Base-by-base conservation (phyloP, 2,113 vertebrate genomes). In the Bagarius yarrelli region DNA sequence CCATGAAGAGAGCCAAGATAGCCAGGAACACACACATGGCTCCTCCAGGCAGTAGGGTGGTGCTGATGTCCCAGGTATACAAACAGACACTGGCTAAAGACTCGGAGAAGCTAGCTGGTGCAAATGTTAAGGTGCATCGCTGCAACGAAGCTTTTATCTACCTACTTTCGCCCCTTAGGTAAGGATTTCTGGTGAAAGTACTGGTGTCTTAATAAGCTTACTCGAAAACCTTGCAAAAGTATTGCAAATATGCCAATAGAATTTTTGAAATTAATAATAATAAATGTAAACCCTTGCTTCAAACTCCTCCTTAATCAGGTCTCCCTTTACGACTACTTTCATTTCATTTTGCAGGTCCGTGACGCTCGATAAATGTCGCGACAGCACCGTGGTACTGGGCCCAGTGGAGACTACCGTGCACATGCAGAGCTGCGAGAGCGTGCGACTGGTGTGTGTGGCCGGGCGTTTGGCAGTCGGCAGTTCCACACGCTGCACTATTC, bases 11-110 rank as follows among this genome's bases (percentile, higher is more conserved):
- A 88, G 95, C 95, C 44, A 98, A 93, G 89, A 95, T 99, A 78
- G 93, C 94, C 67, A 93, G 96, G 83, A 97, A 94, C 85, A 89
- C 91, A 50, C 91, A 91, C 1, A 87, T 87, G 82, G 95, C 95
- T 74, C 95, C 97, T 4, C 85, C 84, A 55, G 93, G 92, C 86
- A 94, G 93, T 83, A 94, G 93, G 81, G 90, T 98, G 85, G 94
- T 99, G 76, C 88, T 98, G 27, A 96, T 99, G 95, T 98, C 95
- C 50, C 96, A 98, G 66, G 94, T 98, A 53, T 95, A 94, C 88
- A 96, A 93, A 82, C 97, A 99, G 90, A 99, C 98, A 0, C 79
- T 99, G 89, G 98, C 98, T 74, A 98, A 97, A 90, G 96, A 96
- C 85, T 99, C 97, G 0, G 95, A 96, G 80, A 96, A 95, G 64